These are phyloP conservation scores for Volucella inflata DNA, from an alignment of 2,888 invertebrate species.

Conservation along the genomic window DNA sequence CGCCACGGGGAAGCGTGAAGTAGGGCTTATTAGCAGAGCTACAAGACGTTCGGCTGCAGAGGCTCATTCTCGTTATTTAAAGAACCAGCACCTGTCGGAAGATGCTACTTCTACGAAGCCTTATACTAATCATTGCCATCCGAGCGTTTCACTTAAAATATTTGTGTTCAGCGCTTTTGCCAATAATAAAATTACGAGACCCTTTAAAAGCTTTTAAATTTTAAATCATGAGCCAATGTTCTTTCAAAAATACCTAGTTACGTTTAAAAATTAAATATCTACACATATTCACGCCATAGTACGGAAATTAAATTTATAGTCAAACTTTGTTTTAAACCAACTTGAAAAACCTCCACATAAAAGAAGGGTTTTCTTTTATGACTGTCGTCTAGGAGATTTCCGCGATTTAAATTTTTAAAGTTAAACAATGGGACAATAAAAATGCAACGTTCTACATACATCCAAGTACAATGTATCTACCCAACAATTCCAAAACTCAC, in stretches of 20 bases:
- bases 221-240: too few species aligned
- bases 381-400: conserved; percentile 17
- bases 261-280: conserved; percentile 62
- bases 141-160: too few species aligned
- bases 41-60: too few species aligned
- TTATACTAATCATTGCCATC: too few species aligned
- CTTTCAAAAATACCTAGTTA: conserved; percentile 42
- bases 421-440: conserved; percentile 46
- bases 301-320: conserved; percentile 48
- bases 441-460: conserved; percentile 50
- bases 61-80: too few species aligned
- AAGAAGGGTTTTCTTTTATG: conserved; percentile 23
- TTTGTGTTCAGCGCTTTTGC: too few species aligned
- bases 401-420: conserved; percentile 59
- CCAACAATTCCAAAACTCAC: conserved; percentile 7
- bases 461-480: conserved; percentile 18
- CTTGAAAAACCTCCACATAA: conserved; percentile 3
- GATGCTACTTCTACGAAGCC: too few species aligned
- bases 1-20: too few species aligned
- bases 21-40: too few species aligned
- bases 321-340: background rate
- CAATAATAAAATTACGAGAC: too few species aligned
- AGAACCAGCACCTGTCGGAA: too few species aligned
- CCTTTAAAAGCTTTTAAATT: too few species aligned
- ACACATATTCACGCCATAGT: conserved; percentile 24